These are phyloP conservation scores for Spea bombifrons DNA, from an alignment of 2,113 vertebrate species.

Conservation along the genomic window DNA sequence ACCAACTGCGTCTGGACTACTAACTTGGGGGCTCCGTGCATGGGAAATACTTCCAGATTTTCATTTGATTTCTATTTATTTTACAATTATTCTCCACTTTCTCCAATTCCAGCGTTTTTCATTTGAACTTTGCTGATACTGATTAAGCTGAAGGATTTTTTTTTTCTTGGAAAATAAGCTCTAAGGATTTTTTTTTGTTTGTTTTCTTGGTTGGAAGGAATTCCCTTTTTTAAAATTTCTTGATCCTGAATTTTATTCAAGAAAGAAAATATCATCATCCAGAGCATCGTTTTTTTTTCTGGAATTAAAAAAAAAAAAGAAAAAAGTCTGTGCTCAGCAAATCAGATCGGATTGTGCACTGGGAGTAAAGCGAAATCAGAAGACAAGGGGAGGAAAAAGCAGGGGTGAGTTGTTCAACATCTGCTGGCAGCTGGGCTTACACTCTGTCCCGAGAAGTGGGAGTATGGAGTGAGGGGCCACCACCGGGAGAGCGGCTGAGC, in stretches of 20 bases:
- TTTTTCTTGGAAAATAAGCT: too few species aligned
- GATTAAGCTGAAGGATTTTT: too few species aligned
- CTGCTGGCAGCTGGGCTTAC: slow-evolving; percentile 53
- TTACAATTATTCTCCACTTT: too few species aligned
- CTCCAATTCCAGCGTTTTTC: too few species aligned
- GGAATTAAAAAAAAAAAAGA: background rate
- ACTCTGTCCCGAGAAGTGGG: slow-evolving; percentile 72
- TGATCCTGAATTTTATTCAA: too few species aligned
- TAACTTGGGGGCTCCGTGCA: slow-evolving; percentile 42
- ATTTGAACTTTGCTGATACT: too few species aligned
- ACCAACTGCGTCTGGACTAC: slow-evolving; percentile 72
- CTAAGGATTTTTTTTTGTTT: background rate
- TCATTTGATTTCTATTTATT: too few species aligned
- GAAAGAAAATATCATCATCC: background rate
- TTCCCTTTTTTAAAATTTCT: background rate
- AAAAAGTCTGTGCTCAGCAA: background rate
- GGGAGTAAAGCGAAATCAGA: slow-evolving; percentile 51
- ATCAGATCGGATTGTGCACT: background rate
- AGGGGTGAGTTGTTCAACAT: slow-evolving; percentile 47
- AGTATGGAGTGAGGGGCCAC: slow-evolving; percentile 55
- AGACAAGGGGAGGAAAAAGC: slow-evolving; percentile 35
- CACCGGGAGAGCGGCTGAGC: slow-evolving; percentile 50
- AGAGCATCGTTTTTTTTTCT: background rate
- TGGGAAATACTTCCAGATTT: too few species aligned
- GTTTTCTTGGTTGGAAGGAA: background rate